Evolutionary conservation across 2,113 vertebrate species (phyloP), one percentile per base, ranked within the genome.

Genomic region (Vulpes lagopus): DNA sequence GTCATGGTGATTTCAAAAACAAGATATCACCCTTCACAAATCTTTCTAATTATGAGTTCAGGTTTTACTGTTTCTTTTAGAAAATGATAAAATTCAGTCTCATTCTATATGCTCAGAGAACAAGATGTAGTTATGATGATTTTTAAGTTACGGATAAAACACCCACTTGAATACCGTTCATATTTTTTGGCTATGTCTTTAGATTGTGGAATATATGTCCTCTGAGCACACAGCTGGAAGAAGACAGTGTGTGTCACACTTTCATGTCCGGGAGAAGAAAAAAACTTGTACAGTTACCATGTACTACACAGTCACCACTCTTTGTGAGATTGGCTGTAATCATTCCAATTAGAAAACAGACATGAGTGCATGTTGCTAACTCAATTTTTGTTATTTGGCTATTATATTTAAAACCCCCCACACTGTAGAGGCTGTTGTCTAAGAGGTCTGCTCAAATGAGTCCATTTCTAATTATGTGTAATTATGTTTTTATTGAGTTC

Each of bases 1-100:
- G 51, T 11, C 30, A 27, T 74, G 83, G 12, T 93, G 95, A 95
- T 95, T 96, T 96, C 87, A 91, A 97, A 96, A 97, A 90, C 64
- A 88, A 67, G 96, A 32, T 35, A 23, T 55, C 65, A 92, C n/a
- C 80, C 55, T 88, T 93, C 62, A 81, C 85, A 94, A 74, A 7
- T 89, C 80, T 76, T 82, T 97, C 83, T 62, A 62, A 65, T 65
- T 19, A 35, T 73, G 49, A 69, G 3, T 11, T 91, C 96, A 95
- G 22, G 59, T 59, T 53, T 91, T 90, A 93, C 76, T 60, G 0
- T 0, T 51, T 67, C 78, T 97, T 95, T 93, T 73, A 55, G 81
- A 83, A 95, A 97, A 71, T 3, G 1, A 38, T 60, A 16, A 64
- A 74, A 81, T 67, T 60, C 59, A n/a, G 92, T 76, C 49, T 96